Base-by-base conservation (phyloP, 2,888 invertebrate species). In the Latheticus oryzae region DNA sequence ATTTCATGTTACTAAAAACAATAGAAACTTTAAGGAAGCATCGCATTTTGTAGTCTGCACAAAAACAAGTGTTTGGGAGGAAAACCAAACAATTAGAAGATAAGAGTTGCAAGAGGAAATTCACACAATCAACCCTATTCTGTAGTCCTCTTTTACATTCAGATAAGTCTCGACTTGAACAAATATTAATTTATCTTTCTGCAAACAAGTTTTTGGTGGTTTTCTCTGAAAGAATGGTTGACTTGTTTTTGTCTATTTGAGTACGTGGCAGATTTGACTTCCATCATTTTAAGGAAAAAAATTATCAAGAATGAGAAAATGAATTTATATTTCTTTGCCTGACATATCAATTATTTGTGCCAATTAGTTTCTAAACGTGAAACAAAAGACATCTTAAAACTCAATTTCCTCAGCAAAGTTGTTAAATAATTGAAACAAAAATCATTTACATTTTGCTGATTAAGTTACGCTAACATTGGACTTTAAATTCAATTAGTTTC, bases 171-270 rank as follows among this genome's bases (percentile, higher is more conserved):
- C 19, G 5, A 38, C 38, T 38, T 38, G 38, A 21, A 21, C 21
- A 21, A 38, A 35, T 35, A 35, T 38, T 38, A 38, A 38, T 38
- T 38, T 38, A 38, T 38, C 38, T 35, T 17, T 35, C 17, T 17
- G 8, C 15, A 32, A 32, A 32, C 32, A 12, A 13, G 32, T 32
- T 32, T 32, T 32, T 32, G 12, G 32, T n/a, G 32, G 32, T 13
- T 32, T 32, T 30, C 30, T 4, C 5, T 11, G 30, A 13, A 26
- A 26, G 30, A 11, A 30, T 11, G 9, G 30, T 11, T 7, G 30
- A 30, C n/a, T 11, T 11, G 30, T 13, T 11, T 30, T 8, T 13
- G 4, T 30, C 12, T 12, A 30, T 30, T 30, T 30, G 13, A 13
- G 13, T 30, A 13, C 11, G 11, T 13, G 32, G 8, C 32, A 9